These are phyloP conservation scores for Toxotes lorentzi DNA, from an alignment of 2,797 vertebrate genomes.

Conservation along the genomic window DNA sequence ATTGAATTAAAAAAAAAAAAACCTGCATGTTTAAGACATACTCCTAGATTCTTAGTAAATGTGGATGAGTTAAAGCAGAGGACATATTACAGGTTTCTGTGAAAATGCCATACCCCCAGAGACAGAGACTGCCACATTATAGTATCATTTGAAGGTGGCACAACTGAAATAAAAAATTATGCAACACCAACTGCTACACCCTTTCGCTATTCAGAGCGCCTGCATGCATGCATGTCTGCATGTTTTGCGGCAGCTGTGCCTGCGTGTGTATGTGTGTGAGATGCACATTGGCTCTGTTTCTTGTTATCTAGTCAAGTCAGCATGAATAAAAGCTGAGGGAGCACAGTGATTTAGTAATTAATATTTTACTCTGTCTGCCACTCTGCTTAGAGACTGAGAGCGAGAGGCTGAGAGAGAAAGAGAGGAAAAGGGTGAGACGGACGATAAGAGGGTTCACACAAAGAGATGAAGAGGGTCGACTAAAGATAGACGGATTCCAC, in stretches of 20 bases:
- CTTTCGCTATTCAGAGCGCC: background rate
- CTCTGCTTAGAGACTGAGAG: conserved; percentile 77
- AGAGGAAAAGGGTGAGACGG: conserved; percentile 48
- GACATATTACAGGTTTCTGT: conserved; percentile 10
- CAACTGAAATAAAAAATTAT: conserved; percentile 17
- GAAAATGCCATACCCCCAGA: background rate
- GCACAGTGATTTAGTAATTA: conserved; percentile 84
- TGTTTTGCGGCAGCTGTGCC: conserved; percentile 53
- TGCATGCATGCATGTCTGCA: conserved; percentile 44
- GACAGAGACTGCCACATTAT: background rate
- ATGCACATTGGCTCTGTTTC: conserved; percentile 69
- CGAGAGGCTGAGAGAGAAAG: conserved; percentile 50
- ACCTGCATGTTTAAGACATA: background rate
- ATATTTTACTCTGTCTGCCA: conserved; percentile 85
- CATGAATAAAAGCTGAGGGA: conserved; percentile 81
- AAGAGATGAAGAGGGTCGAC: conserved; percentile 49
- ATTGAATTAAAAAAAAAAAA: background rate
- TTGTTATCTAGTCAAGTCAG: conserved; percentile 80
- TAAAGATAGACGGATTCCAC: conserved; percentile 45
- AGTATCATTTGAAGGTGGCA: conserved; percentile 19
- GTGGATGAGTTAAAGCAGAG: background rate
- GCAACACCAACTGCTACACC: conserved; percentile 27
- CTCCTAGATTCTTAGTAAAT: background rate
- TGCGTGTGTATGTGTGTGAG: conserved; percentile 33
- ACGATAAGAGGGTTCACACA: conserved; percentile 55